phyloP scores from a whole-genome alignment of 2,888 invertebrate genomes.

The Stenichneumon culpator region DNA sequence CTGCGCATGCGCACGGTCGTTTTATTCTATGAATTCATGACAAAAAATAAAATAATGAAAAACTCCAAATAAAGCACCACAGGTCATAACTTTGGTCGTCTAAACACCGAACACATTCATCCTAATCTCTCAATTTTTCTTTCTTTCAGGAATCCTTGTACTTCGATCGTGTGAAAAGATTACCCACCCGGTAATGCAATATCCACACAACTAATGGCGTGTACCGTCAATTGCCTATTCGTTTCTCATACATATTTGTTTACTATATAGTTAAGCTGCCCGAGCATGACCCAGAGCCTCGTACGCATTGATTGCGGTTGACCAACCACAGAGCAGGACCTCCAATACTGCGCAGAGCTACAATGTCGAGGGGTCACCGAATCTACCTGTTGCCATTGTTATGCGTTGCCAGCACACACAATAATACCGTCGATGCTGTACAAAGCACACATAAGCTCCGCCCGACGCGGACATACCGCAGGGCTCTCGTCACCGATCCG shows the following conservation, averaged over 20 bases:
- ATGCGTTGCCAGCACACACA: constrained; percentile 6
- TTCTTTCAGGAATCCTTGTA: constrained; percentile 88
- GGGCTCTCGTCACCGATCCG: background rate
- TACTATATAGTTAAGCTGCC: background rate
- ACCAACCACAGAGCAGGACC: background rate
- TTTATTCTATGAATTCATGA: too few species aligned
- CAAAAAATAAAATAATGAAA: too few species aligned
- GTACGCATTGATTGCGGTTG: background rate
- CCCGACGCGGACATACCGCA: background rate
- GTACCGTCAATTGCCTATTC: background rate
- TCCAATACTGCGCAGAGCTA: background rate
- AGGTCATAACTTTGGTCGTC: too few species aligned
- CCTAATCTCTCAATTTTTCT: background rate
- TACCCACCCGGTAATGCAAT: constrained; percentile 49
- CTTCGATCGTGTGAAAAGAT: constrained; percentile 86
- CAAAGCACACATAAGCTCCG: background rate
- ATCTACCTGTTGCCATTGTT: constrained; percentile 44
- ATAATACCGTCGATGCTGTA: background rate
- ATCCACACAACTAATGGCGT: background rate
- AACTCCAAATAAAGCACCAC: too few species aligned
- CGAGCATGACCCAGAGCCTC: background rate
- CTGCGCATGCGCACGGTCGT: too few species aligned
- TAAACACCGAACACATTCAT: too few species aligned
- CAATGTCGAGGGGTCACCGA: background rate
- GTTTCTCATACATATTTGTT: background rate